These are phyloP conservation scores for Adelosebastes latens DNA, from an alignment of 2,797 vertebrate genomes.

Conservation along the genomic window DNA sequence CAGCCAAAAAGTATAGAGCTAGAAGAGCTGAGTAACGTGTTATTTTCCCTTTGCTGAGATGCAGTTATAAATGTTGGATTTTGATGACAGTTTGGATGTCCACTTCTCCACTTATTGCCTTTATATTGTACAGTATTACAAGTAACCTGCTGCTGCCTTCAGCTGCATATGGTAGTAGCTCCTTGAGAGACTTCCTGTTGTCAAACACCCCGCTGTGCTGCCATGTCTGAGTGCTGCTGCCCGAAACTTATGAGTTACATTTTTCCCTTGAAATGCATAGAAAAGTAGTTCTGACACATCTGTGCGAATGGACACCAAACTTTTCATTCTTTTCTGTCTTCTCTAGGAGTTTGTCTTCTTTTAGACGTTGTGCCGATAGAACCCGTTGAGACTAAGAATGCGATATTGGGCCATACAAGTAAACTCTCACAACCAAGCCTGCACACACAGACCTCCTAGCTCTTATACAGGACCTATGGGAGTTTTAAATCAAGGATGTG, in stretches of 20 bases:
- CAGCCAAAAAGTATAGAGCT: slow-evolving; percentile 2
- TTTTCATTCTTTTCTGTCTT: neutral
- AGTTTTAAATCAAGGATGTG: slow-evolving; percentile 61
- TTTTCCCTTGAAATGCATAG: neutral
- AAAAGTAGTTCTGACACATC: neutral
- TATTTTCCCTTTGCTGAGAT: neutral
- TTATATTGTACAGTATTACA: neutral
- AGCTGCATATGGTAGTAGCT: neutral
- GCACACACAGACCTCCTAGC: slow-evolving; percentile 45
- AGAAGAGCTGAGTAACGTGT: neutral
- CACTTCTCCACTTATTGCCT: neutral
- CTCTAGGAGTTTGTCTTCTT: neutral
- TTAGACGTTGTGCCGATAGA: neutral
- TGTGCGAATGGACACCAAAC: neutral
- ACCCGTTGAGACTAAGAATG: slow-evolving; percentile 9
- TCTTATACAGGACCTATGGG: slow-evolving; percentile 51
- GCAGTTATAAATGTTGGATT: neutral
- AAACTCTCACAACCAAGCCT: neutral
- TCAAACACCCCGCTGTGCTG: neutral
- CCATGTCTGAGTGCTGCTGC: neutral
- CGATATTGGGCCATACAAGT: slow-evolving; percentile 45
- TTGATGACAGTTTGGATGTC: neutral
- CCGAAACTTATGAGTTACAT: neutral
- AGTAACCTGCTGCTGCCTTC: neutral
- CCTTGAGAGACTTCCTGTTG: neutral